phyloP scores from a whole-genome alignment of 2,888 invertebrate species.

The Eristalis tenax region DNA sequence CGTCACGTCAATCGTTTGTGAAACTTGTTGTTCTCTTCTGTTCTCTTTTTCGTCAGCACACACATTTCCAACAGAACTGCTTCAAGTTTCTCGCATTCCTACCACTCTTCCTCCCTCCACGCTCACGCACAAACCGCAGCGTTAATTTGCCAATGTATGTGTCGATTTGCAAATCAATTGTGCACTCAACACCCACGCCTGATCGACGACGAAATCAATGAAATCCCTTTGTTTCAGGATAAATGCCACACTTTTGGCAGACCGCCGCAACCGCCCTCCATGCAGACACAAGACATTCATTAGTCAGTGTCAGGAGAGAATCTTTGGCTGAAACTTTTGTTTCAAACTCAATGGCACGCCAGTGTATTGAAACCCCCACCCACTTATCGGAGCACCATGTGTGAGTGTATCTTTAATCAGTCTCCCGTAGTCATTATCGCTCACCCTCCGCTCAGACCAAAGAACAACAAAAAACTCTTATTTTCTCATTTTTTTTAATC shows the following conservation, averaged over 20 bases:
- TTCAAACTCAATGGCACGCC: neutral
- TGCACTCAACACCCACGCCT: neutral
- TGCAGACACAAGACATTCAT: slow-evolving; percentile 25
- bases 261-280: neutral
- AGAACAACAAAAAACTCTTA: slow-evolving; percentile 10
- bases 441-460: slow-evolving; percentile 13
- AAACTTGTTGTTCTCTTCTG: too few relatives aligned
- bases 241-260: neutral
- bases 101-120: neutral
- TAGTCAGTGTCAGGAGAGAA: slow-evolving; percentile 43
- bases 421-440: slow-evolving; percentile 46
- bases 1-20: too few relatives aligned
- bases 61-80: too few relatives aligned
- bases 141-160: neutral
- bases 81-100: too few relatives aligned
- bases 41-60: too few relatives aligned
- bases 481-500: slow-evolving; percentile 5
- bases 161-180: neutral
- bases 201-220: neutral
- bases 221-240: neutral
- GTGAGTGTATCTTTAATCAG: slow-evolving; percentile 35
- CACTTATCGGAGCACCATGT: neutral
- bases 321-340: slow-evolving; percentile 9
- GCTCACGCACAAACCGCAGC: neutral
- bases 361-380: neutral